Evolutionary conservation across 2,113 vertebrate species (phyloP).

Genomic region (Melanerpes aurifrons): DNA sequence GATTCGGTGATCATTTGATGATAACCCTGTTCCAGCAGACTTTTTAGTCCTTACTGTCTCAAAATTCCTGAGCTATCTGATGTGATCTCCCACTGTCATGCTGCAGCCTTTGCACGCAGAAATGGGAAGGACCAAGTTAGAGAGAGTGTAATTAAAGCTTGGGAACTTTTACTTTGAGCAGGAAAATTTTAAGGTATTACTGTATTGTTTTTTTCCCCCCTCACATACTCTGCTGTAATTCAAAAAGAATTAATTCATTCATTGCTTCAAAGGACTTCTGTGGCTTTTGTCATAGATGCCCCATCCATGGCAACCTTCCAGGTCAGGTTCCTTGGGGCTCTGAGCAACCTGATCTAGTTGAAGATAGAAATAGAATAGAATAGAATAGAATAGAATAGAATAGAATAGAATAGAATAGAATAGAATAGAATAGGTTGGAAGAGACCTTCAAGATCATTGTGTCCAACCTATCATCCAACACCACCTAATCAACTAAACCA

Average conservation of each 20-base stretch:
- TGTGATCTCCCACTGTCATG: background rate
- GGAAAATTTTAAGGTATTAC: background rate
- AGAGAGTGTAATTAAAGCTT: background rate
- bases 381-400: no score
- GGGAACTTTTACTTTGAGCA: background rate
- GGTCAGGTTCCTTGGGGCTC: no score
- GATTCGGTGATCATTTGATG: background rate
- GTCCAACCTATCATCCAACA: no score
- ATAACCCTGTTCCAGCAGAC: background rate
- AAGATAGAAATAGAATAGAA: no score
- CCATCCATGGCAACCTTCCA: no score
- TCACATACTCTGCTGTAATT: background rate
- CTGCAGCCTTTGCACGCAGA: background rate
- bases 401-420: no score
- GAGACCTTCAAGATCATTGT: no score
- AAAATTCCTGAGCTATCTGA: background rate
- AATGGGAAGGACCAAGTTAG: background rate
- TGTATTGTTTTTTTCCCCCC: background rate
- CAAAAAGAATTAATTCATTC: background rate
- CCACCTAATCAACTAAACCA: no score
- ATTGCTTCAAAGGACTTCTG: background rate
- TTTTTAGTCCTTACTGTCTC: background rate
- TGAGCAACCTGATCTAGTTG: no score
- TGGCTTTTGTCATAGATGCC: background rate
- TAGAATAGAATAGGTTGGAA: no score